phyloP scores from a whole-genome alignment of 2,888 invertebrate genomes.

The Luperina testacea region DNA sequence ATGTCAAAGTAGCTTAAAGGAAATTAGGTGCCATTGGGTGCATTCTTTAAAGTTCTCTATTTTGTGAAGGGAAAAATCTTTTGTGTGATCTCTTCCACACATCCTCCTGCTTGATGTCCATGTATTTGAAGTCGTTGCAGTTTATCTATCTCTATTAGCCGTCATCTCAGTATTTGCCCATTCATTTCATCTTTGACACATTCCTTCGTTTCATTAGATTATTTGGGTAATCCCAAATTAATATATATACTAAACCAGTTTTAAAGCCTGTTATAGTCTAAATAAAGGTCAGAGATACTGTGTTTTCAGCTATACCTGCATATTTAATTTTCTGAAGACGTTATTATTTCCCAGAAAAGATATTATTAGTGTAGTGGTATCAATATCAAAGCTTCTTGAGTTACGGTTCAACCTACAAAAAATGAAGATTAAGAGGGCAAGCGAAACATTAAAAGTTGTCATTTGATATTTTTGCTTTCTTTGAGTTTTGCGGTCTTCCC shows the following conservation, averaged over 20 bases:
- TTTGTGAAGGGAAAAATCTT: background rate
- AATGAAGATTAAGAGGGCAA: conserved; percentile 24
- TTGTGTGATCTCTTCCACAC: background rate
- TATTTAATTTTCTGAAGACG: background rate
- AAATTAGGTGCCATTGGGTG: too few relatives aligned
- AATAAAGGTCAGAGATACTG: conserved; percentile 8
- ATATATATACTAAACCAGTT: background rate
- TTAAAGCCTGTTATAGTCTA: background rate
- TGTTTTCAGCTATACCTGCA: background rate
- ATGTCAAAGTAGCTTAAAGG: too few relatives aligned
- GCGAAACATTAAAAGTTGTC: conserved; percentile 33
- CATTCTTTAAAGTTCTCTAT: background rate
- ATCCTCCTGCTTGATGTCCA: background rate
- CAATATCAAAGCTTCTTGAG: conserved; percentile 46
- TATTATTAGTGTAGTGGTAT: conserved; percentile 40
- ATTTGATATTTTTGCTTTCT: conserved; percentile 33
- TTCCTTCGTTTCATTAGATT: background rate
- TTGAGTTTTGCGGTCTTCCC: background rate
- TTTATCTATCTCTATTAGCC: background rate
- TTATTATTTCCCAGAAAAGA: background rate
- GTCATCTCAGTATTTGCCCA: background rate
- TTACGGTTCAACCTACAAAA: conserved; percentile 40
- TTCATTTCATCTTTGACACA: background rate
- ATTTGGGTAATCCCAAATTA: conserved; percentile 3
- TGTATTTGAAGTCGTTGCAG: background rate